Evolutionary conservation across 92 coral and sea anemone species (phyloP), one percentile per base, ranked within the genome.

Genomic region (Zoanthus sansibaricus): DNA sequence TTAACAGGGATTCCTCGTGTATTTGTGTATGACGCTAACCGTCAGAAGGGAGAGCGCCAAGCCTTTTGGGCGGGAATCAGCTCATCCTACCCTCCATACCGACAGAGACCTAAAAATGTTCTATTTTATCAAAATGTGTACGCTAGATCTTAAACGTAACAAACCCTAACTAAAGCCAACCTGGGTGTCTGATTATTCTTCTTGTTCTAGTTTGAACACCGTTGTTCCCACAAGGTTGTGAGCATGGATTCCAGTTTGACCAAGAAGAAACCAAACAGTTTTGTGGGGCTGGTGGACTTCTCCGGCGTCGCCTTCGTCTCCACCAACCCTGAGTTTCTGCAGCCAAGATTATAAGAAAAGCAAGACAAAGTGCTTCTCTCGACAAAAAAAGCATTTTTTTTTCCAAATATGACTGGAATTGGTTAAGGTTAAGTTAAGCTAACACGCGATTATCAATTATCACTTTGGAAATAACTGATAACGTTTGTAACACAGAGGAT

Each of bases 161-260:
- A 16, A 64, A 64, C 10, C 71, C 72, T 20, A 68, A 31, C 42
- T 18, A 32, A 33, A 71, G n/a, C 79, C 17, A 51, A 76, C 79
- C 79, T 76, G 79, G 79, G 31, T 11, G 62, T 12, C 0, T 76
- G 18, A 1, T 51, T 51, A 76, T 46, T 51, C 2, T 76, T 25
- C 94, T 83, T 1, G 86, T 72, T 16, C 94, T 86, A 17, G 42
- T 76, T 55, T 46, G 83, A 46, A 70, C 75, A 6, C 94, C 94
- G 21, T 79, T 82, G 66, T 88, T 88, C 3, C 94, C 94, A 77
- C 94, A 91, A 33, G 72, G 89, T 37, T 88, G 89, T 6, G 82
- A 67, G 87, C 94, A 91, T 64, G 76, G 83, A 55, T 84, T 79
- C 88, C 89, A 91, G 13, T 45, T 9, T 8, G 91, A 72, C 91